Evolutionary conservation across 2,797 vertebrate genomes (phyloP).

Genomic region (Alfaro cultratus): DNA sequence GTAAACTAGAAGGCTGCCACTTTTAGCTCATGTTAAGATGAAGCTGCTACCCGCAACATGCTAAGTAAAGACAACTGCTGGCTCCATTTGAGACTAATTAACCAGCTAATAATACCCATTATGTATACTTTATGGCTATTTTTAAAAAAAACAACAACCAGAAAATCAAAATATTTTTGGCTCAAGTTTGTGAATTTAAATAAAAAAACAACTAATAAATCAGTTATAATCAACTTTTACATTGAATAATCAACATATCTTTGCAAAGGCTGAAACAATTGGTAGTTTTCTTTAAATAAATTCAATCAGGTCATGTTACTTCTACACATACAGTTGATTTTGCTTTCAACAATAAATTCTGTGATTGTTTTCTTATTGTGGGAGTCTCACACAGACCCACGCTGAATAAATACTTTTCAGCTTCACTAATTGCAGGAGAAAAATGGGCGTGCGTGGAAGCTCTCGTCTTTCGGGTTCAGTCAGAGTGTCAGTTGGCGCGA

Average conservation of each 20-base stretch:
- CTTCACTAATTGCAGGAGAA: neutral
- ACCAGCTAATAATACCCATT: too few species aligned
- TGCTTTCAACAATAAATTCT: neutral
- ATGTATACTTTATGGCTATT: neutral
- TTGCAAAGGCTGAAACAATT: neutral
- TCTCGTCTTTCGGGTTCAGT: conserved; percentile 58
- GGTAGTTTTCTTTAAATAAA: neutral
- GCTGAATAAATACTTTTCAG: neutral
- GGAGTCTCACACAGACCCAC: neutral
- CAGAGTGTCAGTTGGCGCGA: conserved; percentile 32
- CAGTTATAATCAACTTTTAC: neutral
- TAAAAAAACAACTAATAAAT: neutral
- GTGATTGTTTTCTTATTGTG: neutral
- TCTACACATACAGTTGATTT: neutral
- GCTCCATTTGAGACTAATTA: neutral
- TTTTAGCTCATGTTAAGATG: neutral
- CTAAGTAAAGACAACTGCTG: neutral
- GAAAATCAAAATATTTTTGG: neutral
- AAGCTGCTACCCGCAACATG: too few species aligned
- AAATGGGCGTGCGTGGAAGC: too few species aligned
- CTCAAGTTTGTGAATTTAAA: neutral
- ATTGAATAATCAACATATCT: neutral
- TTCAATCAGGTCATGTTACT: neutral
- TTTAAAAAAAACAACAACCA: neutral
- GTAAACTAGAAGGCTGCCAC: neutral